These are phyloP conservation scores for Hirudinaria manillensis DNA, from an alignment of 2,888 invertebrate species.

Conservation along the genomic window DNA sequence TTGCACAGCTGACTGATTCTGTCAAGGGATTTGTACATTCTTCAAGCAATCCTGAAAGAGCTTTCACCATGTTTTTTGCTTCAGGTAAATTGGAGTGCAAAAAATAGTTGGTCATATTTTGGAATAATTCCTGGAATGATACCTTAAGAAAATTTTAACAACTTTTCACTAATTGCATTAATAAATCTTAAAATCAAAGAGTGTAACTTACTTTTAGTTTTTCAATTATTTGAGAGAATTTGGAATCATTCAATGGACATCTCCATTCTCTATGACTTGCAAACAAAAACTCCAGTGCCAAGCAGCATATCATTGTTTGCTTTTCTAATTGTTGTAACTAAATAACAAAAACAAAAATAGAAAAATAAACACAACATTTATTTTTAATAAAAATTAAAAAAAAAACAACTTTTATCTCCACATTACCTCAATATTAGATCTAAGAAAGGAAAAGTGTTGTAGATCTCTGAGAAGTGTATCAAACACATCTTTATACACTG, in stretches of 20 bases:
- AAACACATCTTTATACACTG: no score
- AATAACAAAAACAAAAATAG: no score
- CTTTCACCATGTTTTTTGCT: background rate
- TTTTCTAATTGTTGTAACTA: no score
- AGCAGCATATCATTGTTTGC: no score
- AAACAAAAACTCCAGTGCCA: no score
- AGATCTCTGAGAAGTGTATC: no score
- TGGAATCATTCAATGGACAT: background rate
- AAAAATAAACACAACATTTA: no score
- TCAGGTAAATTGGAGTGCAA: background rate
- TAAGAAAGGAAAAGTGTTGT: no score
- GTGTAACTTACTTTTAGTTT: background rate
- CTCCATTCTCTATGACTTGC: background rate
- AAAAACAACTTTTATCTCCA: no score
- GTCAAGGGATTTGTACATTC: background rate
- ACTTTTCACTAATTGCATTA: background rate
- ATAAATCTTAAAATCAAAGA: background rate
- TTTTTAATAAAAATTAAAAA: no score
- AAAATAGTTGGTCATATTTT: conserved; percentile 1
- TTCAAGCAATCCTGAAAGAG: background rate
- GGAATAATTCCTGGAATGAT: background rate
- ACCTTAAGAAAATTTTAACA: background rate
- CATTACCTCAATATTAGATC: no score
- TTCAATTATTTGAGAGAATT: background rate
- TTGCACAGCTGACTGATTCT: background rate